Evolutionary conservation across 2,888 invertebrate species (phyloP).

Genomic region (Theristus sp.): DNA sequence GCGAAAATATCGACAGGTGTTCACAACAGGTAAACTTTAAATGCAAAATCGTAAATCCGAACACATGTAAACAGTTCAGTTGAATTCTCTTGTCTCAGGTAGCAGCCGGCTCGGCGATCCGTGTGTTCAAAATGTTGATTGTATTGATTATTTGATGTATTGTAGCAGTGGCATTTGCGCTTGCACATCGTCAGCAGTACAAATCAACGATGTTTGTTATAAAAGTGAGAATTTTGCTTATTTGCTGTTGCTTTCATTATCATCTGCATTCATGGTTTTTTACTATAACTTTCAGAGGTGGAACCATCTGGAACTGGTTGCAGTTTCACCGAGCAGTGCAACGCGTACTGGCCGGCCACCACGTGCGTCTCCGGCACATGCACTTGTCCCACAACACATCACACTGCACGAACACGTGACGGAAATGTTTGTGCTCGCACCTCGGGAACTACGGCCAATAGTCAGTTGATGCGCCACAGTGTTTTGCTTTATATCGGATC

Average conservation of each 20-base stretch:
- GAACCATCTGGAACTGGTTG: conserved; percentile 10
- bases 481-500: too few relatives aligned
- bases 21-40: too few relatives aligned
- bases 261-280: too few relatives aligned
- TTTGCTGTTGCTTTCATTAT: too few relatives aligned
- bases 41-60: too few relatives aligned
- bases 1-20: too few relatives aligned
- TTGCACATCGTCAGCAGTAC: background rate
- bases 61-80: too few relatives aligned
- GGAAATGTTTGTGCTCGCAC: conserved; percentile 14
- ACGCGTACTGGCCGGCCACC: conserved; percentile 16
- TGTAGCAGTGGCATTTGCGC: background rate
- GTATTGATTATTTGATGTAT: background rate
- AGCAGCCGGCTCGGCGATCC: background rate
- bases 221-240: background rate
- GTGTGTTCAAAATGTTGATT: background rate
- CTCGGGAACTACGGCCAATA: too few relatives aligned
- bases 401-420: conserved; percentile 15
- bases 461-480: too few relatives aligned
- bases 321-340: conserved; percentile 19
- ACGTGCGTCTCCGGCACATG: conserved; percentile 12
- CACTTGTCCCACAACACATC: conserved; percentile 12
- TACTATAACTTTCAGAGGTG: conserved; percentile 7
- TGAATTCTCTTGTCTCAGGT: background rate
- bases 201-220: background rate